These are phyloP conservation scores for Bombus fervidus DNA, from an alignment of 1,140 invertebrate genomes.

Conservation along the genomic window DNA sequence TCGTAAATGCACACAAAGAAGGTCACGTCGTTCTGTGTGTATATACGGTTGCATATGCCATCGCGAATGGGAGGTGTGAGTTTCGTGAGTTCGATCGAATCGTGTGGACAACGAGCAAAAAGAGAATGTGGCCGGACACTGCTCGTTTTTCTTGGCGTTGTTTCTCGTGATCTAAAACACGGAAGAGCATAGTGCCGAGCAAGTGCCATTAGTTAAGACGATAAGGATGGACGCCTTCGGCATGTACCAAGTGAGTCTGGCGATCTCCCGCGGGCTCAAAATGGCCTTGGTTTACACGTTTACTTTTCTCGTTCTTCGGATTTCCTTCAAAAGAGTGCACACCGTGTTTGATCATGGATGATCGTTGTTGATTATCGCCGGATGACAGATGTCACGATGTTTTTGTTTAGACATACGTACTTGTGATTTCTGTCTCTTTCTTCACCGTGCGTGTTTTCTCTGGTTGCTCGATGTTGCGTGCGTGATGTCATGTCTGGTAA, in stretches of 20 bases:
- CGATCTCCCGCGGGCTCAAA: constrained; percentile 61
- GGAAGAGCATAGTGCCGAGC: not conserved
- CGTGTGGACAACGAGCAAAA: not conserved
- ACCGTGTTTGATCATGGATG: not conserved
- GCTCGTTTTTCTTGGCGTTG: not conserved
- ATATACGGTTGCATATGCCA: constrained; percentile 10
- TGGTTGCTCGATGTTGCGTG: constrained; percentile 49
- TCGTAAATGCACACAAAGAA: constrained; percentile 51
- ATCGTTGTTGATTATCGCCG: constrained; percentile 8
- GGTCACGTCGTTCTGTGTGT: constrained; percentile 40
- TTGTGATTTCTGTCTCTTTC: constrained; percentile 43
- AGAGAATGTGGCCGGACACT: constrained; percentile 20
- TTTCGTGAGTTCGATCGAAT: not conserved
- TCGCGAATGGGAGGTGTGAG: constrained; percentile 20
- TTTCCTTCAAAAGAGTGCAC: not conserved
- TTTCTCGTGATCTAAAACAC: constrained; percentile 12
- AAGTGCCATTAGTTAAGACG: constrained; percentile 11
- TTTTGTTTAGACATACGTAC: constrained; percentile 54
- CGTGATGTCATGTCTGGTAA: constrained; percentile 74
- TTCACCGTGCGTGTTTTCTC: constrained; percentile 16
- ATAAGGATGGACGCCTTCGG: constrained; percentile 79
- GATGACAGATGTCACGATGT: constrained; percentile 54
- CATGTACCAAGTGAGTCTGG: constrained; percentile 80
- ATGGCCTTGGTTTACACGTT: constrained; percentile 71
- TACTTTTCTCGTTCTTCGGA: constrained; percentile 22